Percentiles rank a stretch among this genome's conserved stretches.
These are phyloP conservation scores for Chironomus striatipennis DNA, from an alignment of 1,140 invertebrate species.

Conservation along the genomic window DNA sequence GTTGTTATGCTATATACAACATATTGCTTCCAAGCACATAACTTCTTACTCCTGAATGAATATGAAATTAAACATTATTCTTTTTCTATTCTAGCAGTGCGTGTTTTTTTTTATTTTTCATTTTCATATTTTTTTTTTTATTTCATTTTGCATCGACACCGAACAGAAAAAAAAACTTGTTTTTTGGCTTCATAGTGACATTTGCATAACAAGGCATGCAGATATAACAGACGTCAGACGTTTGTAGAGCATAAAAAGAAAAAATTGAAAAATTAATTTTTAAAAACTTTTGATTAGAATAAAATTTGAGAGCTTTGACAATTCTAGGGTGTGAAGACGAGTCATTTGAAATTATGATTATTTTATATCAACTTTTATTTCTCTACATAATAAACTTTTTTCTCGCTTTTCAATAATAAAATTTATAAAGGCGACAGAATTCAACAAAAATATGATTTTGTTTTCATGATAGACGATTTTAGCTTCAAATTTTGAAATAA, in stretches of 20 bases:
- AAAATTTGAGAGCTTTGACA: constrained; percentile 18
- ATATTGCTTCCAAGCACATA: not conserved
- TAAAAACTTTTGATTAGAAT: constrained; percentile 23
- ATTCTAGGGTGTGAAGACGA: not conserved
- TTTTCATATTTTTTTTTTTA: not conserved
- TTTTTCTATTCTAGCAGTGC: not conserved
- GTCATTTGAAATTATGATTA: constrained; percentile 18
- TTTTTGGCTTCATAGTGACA: not conserved
- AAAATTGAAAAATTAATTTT: constrained; percentile 24
- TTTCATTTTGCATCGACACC: not conserved
- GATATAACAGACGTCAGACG: not conserved
- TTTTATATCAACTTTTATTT: constrained; percentile 10
- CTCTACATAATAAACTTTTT: not conserved
- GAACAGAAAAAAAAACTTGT: not conserved
- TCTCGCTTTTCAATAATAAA: not conserved
- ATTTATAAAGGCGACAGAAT: no score
- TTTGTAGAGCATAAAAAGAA: not conserved
- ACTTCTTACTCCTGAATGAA: not conserved
- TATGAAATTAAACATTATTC: not conserved
- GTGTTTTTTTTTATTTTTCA: not conserved
- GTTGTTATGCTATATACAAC: not conserved
- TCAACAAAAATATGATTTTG: no score
- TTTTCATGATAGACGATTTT: no score
- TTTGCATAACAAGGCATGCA: constrained; percentile 21
- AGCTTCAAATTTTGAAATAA: no score